These are phyloP conservation scores for Himalopsyche anomala DNA, from an alignment of 2,888 invertebrate genomes.

Conservation along the genomic window DNA sequence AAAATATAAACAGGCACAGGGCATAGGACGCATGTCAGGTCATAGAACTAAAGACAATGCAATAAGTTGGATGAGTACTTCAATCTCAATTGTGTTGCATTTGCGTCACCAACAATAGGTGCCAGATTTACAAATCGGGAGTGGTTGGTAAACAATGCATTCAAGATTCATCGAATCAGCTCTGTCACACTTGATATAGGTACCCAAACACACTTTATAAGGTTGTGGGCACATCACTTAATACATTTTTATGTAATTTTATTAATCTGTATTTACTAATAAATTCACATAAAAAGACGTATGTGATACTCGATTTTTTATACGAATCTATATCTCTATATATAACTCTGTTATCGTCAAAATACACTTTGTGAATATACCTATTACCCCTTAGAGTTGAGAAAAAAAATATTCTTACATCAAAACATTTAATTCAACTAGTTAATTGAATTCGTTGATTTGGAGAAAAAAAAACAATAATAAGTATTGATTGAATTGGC, in stretches of 20 bases:
- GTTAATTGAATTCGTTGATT: no score
- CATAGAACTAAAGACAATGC: slow-evolving; percentile 51
- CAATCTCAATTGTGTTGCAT: slow-evolving; percentile 44
- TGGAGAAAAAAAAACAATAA: no score
- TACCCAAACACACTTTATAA: background rate
- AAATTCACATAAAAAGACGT: no score
- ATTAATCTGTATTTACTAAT: no score
- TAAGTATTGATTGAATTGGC: no score
- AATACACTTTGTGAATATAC: no score
- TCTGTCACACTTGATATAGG: slow-evolving; percentile 7
- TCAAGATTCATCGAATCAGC: slow-evolving; percentile 46
- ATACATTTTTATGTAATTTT: background rate
- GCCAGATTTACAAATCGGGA: slow-evolving; percentile 56
- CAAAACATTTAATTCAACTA: no score
- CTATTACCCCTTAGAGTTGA: no score
- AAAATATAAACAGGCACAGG: background rate
- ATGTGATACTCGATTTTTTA: no score
- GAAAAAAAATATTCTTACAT: no score
- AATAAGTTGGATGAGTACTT: slow-evolving; percentile 42
- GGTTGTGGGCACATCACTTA: slow-evolving; percentile 2
- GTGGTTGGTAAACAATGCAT: slow-evolving; percentile 55
- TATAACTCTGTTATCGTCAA: no score
- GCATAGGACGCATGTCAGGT: slow-evolving; percentile 18
- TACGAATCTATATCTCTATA: no score
- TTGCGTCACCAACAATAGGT: slow-evolving; percentile 60